phyloP scores from a whole-genome alignment of 2,888 invertebrate genomes.

The Rhyacophila evoluta region DNA sequence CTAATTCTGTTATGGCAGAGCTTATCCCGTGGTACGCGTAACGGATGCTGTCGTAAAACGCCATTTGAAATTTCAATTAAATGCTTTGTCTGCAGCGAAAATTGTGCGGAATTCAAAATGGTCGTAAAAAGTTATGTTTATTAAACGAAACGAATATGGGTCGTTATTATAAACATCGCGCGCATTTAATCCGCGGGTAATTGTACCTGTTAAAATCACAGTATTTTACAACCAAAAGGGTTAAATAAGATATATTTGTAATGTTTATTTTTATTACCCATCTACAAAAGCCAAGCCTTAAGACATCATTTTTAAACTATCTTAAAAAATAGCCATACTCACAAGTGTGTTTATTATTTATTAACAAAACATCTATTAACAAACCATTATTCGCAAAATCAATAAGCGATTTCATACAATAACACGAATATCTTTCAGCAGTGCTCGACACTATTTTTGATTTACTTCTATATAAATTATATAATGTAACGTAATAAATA shows the following conservation, averaged over 20 bases:
- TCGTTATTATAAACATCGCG: not conserved
- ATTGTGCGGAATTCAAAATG: constrained; percentile 22
- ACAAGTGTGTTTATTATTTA: too few species aligned
- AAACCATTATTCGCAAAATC: too few species aligned
- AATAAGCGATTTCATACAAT: too few species aligned
- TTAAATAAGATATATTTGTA: not conserved
- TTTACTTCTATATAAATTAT: too few species aligned
- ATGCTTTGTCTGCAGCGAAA: constrained; percentile 26
- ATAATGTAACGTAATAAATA: too few species aligned
- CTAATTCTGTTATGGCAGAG: constrained; percentile 52
- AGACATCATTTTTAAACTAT: too few species aligned
- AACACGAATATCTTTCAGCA: too few species aligned
- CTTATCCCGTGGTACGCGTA: constrained; percentile 32
- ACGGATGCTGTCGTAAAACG: constrained; percentile 39
- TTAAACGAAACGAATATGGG: constrained; percentile 24
- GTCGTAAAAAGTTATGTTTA: constrained; percentile 22
- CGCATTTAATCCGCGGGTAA: constrained; percentile 14
- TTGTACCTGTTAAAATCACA: constrained; percentile 15
- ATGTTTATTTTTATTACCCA: too few species aligned
- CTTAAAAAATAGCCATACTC: too few species aligned
- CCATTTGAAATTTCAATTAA: constrained; percentile 40
- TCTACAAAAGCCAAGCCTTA: too few species aligned
- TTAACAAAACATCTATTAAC: too few species aligned
- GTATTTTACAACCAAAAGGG: not conserved
- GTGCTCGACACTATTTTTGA: too few species aligned